Percentiles rank a stretch among this genome's conserved stretches.
Evolutionary conservation across 2,888 invertebrate species (phyloP).

Genomic region (Patella depressa): DNA sequence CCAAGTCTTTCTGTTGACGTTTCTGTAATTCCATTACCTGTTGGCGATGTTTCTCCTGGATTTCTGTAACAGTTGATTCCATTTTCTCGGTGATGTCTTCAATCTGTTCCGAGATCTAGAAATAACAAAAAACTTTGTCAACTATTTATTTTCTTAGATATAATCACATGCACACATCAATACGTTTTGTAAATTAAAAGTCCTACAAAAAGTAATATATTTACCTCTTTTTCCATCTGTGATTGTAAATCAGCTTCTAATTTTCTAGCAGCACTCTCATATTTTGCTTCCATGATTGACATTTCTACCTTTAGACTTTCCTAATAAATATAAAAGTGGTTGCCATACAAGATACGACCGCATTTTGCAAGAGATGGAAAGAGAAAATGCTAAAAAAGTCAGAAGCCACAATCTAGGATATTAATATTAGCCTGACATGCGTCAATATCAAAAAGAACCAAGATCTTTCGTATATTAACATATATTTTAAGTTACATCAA

Average conservation of each 20-base stretch:
- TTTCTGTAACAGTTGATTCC: constrained; percentile 46
- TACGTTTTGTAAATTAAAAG: not conserved
- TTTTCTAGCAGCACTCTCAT: constrained; percentile 60
- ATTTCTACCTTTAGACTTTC: constrained; percentile 67
- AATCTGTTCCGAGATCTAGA: constrained; percentile 60
- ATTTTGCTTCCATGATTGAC: constrained; percentile 66
- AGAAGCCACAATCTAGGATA: too few species aligned
- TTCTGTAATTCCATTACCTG: constrained; percentile 58
- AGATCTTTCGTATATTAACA: too few species aligned
- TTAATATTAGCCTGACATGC: too few species aligned
- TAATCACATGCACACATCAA: too few species aligned
- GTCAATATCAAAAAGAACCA: too few species aligned
- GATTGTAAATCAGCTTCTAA: constrained; percentile 63
- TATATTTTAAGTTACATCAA: too few species aligned
- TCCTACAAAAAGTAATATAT: not conserved
- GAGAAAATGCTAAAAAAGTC: too few species aligned
- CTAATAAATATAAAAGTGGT: constrained; percentile 36
- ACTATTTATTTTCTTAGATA: too few species aligned
- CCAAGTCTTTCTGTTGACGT: constrained; percentile 55
- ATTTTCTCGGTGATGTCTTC: constrained; percentile 52
- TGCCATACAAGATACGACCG: too few species aligned
- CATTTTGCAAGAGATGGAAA: too few species aligned
- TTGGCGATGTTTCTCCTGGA: constrained; percentile 53
- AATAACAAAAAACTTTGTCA: not conserved
- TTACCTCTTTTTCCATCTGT: constrained; percentile 64